Conservation (phyloP, 64 coral and sea anemone genomes). For the Dendrophyllia cribrosa region DNA sequence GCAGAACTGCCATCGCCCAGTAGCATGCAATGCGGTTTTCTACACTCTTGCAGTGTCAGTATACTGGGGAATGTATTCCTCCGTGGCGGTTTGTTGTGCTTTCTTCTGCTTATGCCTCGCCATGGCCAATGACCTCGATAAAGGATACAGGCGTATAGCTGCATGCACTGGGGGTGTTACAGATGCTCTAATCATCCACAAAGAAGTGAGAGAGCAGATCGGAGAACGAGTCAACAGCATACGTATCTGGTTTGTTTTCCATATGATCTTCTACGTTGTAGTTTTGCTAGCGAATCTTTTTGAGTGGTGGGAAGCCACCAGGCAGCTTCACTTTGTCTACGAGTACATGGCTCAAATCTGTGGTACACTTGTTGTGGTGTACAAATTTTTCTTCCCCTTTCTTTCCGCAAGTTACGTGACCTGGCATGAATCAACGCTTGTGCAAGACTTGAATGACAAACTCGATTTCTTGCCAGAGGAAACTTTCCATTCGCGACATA, state of each 20-base stretch:
- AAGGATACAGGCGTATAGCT: slow-evolving; percentile 57
- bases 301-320: slow-evolving; percentile 69
- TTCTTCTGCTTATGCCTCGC: slow-evolving; percentile 54
- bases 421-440: slow-evolving; percentile 70
- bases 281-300: slow-evolving; percentile 71
- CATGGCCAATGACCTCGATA: slow-evolving; percentile 55
- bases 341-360: slow-evolving; percentile 71
- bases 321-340: slow-evolving; percentile 19
- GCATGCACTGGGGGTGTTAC: slow-evolving; percentile 28
- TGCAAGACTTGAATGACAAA: slow-evolving; percentile 60
- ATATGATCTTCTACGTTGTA: slow-evolving; percentile 60
- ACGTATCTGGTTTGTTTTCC: slow-evolving; percentile 48
- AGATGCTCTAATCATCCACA: slow-evolving; percentile 11
- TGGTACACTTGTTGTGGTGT: slow-evolving; percentile 59
- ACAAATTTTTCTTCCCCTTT: slow-evolving; percentile 82
- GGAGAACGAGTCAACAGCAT: slow-evolving; percentile 40
- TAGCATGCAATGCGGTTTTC: slow-evolving; percentile 43
- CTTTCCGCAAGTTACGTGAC: slow-evolving; percentile 78
- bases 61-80: slow-evolving; percentile 62
- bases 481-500: slow-evolving; percentile 55
- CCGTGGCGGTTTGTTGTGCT: slow-evolving; percentile 59
- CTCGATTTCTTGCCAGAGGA: slow-evolving; percentile 38
- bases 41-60: slow-evolving; percentile 43
- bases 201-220: slow-evolving; percentile 50
- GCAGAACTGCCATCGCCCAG: slow-evolving; percentile 13